phyloP scores from a whole-genome alignment of 1,140 invertebrate species.

The Geopemphigus sp. region DNA sequence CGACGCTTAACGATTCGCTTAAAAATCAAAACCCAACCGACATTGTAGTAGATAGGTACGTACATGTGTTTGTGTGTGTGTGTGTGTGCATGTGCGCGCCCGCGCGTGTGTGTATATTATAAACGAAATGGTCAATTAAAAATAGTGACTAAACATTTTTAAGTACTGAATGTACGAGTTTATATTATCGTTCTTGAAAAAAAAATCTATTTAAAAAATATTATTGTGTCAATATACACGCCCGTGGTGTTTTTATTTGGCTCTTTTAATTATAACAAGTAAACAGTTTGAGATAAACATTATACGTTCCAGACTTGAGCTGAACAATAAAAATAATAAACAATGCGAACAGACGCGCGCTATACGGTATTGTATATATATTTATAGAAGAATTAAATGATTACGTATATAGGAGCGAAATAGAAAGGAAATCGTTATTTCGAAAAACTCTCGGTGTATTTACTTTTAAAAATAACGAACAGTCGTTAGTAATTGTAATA shows the following conservation, averaged over 20 bases:
- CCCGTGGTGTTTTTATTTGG: slow-evolving; percentile 17
- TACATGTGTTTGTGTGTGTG: too few relatives aligned
- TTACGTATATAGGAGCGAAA: background rate
- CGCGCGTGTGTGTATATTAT: too few relatives aligned
- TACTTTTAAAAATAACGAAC: slow-evolving; percentile 12
- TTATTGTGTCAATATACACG: slow-evolving; percentile 15
- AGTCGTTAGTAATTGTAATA: background rate
- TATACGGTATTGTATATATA: background rate
- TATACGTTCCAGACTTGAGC: background rate
- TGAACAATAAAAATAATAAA: slow-evolving; percentile 33
- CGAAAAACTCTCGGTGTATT: slow-evolving; percentile 1
- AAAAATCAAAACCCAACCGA: background rate
- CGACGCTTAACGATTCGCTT: background rate
- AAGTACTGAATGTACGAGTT: background rate
- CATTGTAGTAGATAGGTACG: background rate
- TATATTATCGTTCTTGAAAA: background rate
- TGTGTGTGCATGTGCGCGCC: too few relatives aligned
- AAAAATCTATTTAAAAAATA: slow-evolving; percentile 16
- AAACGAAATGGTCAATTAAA: background rate
- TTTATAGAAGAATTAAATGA: slow-evolving; percentile 9
- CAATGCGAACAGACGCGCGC: slow-evolving; percentile 7
- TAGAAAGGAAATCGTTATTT: slow-evolving; percentile 24
- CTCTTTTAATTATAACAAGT: slow-evolving; percentile 24
- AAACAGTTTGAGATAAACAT: slow-evolving; percentile 27
- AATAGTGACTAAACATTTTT: background rate